Conservation (phyloP, 2,888 invertebrate species). For the Pyrochroa serraticornis region DNA sequence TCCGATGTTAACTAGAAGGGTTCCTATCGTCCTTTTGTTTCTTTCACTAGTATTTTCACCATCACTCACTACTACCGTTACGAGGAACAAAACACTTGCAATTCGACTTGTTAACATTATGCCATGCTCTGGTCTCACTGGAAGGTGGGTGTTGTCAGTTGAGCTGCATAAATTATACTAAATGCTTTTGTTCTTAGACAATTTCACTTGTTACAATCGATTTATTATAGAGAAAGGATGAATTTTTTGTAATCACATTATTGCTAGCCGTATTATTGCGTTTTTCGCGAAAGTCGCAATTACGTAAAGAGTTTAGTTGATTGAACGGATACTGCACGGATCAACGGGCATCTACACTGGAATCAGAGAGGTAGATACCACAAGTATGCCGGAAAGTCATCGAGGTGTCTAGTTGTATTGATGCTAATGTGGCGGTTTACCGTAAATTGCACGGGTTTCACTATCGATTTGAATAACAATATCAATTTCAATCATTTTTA, state of each 20-base stretch:
- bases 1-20: conserved; percentile 52
- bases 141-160: conserved; percentile 31
- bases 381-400: conserved; percentile 1
- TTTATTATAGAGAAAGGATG: conserved; percentile 49
- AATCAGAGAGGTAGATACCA: conserved; percentile 16
- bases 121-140: conserved; percentile 34
- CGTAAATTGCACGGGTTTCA: no score
- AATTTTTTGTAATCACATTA: conserved; percentile 44
- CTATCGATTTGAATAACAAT: no score
- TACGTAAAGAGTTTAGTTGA: conserved; percentile 50
- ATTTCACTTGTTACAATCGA: conserved; percentile 50
- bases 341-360: conserved; percentile 33
- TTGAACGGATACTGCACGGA: conserved; percentile 42
- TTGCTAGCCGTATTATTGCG: conserved; percentile 46
- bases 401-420: no score
- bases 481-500: no score
- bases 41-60: conserved; percentile 18
- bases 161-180: conserved; percentile 44
- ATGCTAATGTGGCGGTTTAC: no score
- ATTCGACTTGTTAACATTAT: conserved; percentile 39
- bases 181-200: conserved; percentile 39
- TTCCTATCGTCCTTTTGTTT: conserved; percentile 54
- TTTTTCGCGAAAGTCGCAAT: conserved; percentile 48
- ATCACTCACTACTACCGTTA: conserved; percentile 19
- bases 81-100: conserved; percentile 29